A percentile compares a stretch with the other conserved stretches of the same genome.
These are phyloP conservation scores for Volucella zonaria DNA, from an alignment of 2,888 invertebrate genomes.

Conservation along the genomic window DNA sequence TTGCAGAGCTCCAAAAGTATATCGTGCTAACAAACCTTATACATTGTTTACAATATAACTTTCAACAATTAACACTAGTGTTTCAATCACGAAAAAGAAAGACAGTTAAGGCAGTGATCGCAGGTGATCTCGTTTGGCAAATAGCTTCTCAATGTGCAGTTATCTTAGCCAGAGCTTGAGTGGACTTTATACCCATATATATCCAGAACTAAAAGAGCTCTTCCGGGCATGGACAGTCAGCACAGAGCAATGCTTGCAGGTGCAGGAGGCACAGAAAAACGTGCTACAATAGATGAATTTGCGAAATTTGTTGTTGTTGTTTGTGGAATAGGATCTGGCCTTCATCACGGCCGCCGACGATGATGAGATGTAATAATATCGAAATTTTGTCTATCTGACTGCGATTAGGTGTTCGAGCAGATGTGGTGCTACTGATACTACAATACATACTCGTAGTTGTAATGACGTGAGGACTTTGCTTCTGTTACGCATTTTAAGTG, in stretches of 20 bases:
- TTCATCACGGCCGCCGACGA: constrained; percentile 34
- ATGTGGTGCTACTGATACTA: no score
- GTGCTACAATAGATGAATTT: constrained; percentile 60
- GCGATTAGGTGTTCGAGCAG: no score
- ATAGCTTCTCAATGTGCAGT: constrained; percentile 60
- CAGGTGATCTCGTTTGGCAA: constrained; percentile 32
- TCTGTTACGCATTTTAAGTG: no score
- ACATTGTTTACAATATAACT: constrained; percentile 45
- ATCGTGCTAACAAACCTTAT: constrained; percentile 49
- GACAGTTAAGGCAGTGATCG: no score
- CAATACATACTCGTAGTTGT: no score
- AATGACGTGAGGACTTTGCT: no score
- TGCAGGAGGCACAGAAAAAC: constrained; percentile 35
- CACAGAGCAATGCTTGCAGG: neutral
- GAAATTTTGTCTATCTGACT: neutral
- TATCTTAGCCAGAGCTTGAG: constrained; percentile 25
- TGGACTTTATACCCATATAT: constrained; percentile 56
- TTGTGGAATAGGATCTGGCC: constrained; percentile 26
- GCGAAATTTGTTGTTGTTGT: constrained; percentile 22
- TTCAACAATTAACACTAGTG: neutral
- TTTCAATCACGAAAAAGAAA: constrained; percentile 42
- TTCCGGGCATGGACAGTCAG: constrained; percentile 43
- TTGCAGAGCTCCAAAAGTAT: constrained; percentile 1
- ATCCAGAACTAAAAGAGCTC: constrained; percentile 12
- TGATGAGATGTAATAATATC: neutral